Evolutionary conservation across 2,888 invertebrate species (phyloP).

Genomic region (Lucinisca nassula): DNA sequence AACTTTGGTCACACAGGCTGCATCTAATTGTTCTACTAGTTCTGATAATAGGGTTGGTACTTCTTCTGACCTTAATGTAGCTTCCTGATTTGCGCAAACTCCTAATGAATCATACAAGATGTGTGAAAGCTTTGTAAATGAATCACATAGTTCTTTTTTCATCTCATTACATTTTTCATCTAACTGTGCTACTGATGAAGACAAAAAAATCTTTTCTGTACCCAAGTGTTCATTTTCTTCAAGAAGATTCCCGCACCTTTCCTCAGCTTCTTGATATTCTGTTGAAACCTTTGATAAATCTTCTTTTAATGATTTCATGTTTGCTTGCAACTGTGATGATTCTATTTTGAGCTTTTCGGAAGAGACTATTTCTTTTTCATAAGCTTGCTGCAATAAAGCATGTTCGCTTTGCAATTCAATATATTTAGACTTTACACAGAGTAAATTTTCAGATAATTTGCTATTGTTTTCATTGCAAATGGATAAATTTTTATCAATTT

Average conservation of each 20-base stretch:
- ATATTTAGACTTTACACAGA: slow-evolving; percentile 46
- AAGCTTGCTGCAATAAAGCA: slow-evolving; percentile 58
- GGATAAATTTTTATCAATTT: neutral
- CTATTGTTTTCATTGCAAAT: neutral
- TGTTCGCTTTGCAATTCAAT: slow-evolving; percentile 67
- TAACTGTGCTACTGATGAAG: neutral
- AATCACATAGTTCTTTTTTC: neutral
- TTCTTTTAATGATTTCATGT: slow-evolving; percentile 49
- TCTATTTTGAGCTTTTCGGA: slow-evolving; percentile 71
- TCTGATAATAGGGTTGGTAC: neutral
- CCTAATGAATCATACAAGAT: neutral
- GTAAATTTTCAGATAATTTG: neutral
- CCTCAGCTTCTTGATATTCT: neutral
- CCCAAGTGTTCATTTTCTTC: slow-evolving; percentile 44
- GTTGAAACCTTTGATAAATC: slow-evolving; percentile 48
- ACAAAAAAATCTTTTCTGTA: neutral
- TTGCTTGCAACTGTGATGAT: slow-evolving; percentile 65
- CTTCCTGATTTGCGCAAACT: neutral
- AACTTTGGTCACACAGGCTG: neutral
- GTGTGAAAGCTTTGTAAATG: neutral
- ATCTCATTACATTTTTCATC: neutral
- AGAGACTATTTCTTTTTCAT: slow-evolving; percentile 55
- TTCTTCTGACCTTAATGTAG: neutral
- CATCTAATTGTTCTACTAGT: neutral
- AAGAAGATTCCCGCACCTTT: slow-evolving; percentile 28